Evolutionary conservation across 2,888 invertebrate species (phyloP).

Genomic region (Drosophila nigritarsus): DNA sequence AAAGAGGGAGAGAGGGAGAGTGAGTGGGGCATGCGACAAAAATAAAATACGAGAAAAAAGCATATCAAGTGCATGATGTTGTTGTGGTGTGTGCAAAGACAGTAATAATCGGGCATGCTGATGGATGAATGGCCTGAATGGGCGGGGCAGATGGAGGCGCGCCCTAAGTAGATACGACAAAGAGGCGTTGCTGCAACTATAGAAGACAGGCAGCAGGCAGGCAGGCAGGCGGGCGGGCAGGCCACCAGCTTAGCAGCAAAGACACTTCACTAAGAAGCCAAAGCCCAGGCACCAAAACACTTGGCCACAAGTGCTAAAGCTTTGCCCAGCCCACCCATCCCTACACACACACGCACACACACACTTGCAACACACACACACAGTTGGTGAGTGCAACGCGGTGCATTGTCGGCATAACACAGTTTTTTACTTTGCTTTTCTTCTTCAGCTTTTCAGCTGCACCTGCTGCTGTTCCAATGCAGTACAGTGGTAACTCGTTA

Average conservation of each 20-base stretch:
- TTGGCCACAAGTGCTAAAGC: slow-evolving; percentile 65
- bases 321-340: neutral
- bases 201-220: slow-evolving; percentile 4
- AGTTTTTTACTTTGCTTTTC: slow-evolving; percentile 41
- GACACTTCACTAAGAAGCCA: slow-evolving; percentile 61
- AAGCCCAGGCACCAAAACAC: slow-evolving; percentile 54
- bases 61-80: slow-evolving; percentile 68
- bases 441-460: slow-evolving; percentile 17
- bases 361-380: neutral
- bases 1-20: neutral
- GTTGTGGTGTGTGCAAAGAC: slow-evolving; percentile 31
- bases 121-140: slow-evolving; percentile 19
- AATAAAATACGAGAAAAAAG: slow-evolving; percentile 14
- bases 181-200: slow-evolving; percentile 53
- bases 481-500: slow-evolving; percentile 1
- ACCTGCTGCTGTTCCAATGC: slow-evolving; percentile 18
- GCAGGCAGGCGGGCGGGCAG: neutral
- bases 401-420: slow-evolving; percentile 77
- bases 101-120: slow-evolving; percentile 49
- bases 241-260: slow-evolving; percentile 32
- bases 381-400: slow-evolving; percentile 59
- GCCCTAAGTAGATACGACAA: slow-evolving; percentile 62
- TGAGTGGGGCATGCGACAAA: slow-evolving; percentile 31
- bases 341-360: neutral
- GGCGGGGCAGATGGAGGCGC: slow-evolving; percentile 9